Conservation (phyloP, 2,888 invertebrate genomes). For the Chymomyza amoena region DNA sequence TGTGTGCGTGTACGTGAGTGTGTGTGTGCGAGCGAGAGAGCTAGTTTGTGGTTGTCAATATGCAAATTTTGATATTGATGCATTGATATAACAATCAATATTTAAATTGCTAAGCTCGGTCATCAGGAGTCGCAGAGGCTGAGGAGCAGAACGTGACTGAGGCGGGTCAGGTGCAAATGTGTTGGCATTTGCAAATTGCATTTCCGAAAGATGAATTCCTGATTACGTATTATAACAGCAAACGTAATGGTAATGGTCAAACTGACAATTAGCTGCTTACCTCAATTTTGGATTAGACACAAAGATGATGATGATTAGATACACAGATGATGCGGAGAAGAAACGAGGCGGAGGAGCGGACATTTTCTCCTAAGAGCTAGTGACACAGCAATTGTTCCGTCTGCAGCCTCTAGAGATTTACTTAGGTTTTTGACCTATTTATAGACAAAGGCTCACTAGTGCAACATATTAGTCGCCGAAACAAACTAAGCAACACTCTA, state of each 20-base stretch:
- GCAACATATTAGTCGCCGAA: no score
- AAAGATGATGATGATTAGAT: background rate
- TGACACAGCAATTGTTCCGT: no score
- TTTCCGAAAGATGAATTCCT: slow-evolving; percentile 6
- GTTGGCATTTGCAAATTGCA: background rate
- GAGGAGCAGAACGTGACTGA: slow-evolving; percentile 7
- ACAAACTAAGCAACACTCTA: fast-evolving
- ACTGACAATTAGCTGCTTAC: slow-evolving; percentile 23
- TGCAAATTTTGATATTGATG: slow-evolving; percentile 61
- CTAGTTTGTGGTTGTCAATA: slow-evolving; percentile 56
- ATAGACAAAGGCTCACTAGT: no score
- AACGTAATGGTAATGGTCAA: slow-evolving; percentile 13
- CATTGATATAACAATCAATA: slow-evolving; percentile 73
- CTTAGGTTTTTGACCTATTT: no score
- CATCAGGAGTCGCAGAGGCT: slow-evolving; percentile 16
- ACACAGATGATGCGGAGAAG: no score
- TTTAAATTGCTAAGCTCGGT: slow-evolving; percentile 60
- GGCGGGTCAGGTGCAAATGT: background rate
- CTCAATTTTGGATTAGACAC: background rate
- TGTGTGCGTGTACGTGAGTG: slow-evolving; percentile 16
- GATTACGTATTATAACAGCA: background rate
- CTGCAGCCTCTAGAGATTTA: no score
- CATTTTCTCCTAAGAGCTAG: no score
- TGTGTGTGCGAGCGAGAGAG: slow-evolving; percentile 27
- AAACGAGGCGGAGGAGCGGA: no score